Percentiles rank a stretch among this genome's conserved stretches.
These are phyloP conservation scores for Lophius piscatorius DNA, from an alignment of 2,113 vertebrate species.

Conservation along the genomic window DNA sequence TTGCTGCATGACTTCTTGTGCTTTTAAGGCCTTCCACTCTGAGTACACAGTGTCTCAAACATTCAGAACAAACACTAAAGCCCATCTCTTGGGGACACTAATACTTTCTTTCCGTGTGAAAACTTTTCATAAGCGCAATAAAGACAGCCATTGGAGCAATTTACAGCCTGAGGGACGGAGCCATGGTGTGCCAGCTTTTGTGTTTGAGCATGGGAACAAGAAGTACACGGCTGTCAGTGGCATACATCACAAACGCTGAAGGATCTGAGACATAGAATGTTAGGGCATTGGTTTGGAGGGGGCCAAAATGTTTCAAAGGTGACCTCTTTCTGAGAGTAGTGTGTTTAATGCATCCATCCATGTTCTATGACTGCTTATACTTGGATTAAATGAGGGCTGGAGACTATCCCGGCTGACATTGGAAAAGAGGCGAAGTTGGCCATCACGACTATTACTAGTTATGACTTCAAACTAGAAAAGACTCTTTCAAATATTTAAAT, in stretches of 20 bases:
- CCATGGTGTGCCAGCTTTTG: conserved; percentile 14
- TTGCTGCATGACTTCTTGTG: conserved; percentile 1
- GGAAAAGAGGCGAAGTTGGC: too few relatives aligned
- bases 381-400: too few relatives aligned
- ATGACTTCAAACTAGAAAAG: too few relatives aligned
- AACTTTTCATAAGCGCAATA: conserved; percentile 53
- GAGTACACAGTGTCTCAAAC: conserved; percentile 3
- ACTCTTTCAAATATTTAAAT: too few relatives aligned
- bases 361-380: too few relatives aligned
- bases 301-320: conserved; percentile 5
- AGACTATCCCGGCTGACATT: too few relatives aligned
- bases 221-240: conserved; percentile 21
- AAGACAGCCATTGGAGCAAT: conserved; percentile 27
- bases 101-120: conserved; percentile 57
- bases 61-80: conserved; percentile 39
- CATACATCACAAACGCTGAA: conserved; percentile 10
- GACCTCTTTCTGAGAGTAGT: conserved; percentile 3
- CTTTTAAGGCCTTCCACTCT: conserved; percentile 16
- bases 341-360: conserved; percentile 7
- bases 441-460: too few relatives aligned
- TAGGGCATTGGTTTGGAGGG: neutral
- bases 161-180: conserved; percentile 40
- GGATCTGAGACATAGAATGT: conserved; percentile 14
- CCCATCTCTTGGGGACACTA: conserved; percentile 43
- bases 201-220: conserved; percentile 24